These are phyloP conservation scores for Ciconia boyciana DNA, from an alignment of 2,113 vertebrate species.

Conservation along the genomic window DNA sequence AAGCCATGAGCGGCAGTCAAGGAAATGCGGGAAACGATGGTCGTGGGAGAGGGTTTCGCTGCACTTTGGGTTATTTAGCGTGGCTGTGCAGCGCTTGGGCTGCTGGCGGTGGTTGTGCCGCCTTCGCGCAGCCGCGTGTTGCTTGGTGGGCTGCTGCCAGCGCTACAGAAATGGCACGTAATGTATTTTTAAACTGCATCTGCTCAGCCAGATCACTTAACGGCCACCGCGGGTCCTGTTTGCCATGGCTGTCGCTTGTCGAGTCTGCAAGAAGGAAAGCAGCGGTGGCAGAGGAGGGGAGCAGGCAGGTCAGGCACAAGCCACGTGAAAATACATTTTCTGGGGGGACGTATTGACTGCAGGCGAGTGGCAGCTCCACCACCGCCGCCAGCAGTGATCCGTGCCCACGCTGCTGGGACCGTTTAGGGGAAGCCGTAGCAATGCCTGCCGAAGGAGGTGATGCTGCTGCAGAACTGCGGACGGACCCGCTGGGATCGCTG, in stretches of 20 bases:
- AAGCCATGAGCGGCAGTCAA: background rate
- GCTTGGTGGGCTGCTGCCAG: background rate
- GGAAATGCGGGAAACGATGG: background rate
- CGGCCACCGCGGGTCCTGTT: background rate
- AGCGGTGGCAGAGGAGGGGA: background rate
- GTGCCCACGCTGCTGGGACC: background rate
- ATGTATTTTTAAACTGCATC: background rate
- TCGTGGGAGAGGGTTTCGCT: background rate
- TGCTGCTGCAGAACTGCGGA: rapidly evolving
- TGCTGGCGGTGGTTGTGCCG: background rate
- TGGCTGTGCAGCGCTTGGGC: rapidly evolving
- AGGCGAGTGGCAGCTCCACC: background rate
- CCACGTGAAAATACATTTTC: background rate
- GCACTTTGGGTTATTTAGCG: background rate
- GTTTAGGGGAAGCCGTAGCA: background rate
- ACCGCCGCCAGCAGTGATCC: rapidly evolving
- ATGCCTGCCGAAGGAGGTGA: rapidly evolving
- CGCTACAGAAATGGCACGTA: background rate
- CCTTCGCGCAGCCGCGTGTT: background rate
- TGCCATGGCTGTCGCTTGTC: background rate
- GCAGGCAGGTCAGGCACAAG: background rate
- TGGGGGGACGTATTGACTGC: rapidly evolving
- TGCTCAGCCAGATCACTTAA: background rate
- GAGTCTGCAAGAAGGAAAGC: background rate
- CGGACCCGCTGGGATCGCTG: rapidly evolving